phyloP scores from a whole-genome alignment of 2,113 vertebrate species.

The Amphiprion percula region DNA sequence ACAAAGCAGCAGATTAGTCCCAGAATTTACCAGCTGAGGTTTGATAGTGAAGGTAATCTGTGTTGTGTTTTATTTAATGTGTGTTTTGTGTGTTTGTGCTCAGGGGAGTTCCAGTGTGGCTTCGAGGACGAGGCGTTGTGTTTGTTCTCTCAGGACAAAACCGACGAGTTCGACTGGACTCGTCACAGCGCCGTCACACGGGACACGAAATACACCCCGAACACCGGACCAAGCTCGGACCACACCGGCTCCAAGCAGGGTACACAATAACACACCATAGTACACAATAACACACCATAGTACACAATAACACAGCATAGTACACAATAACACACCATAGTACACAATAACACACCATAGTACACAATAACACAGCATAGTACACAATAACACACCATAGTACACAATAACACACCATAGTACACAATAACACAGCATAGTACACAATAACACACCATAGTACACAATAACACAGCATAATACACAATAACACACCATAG shows the following conservation, averaged over 20 bases:
- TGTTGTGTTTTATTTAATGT: neutral
- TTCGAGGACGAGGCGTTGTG: conserved; percentile 94
- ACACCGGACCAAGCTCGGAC: conserved; percentile 94
- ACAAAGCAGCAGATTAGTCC: no score
- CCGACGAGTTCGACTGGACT: conserved; percentile 96
- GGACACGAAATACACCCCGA: conserved; percentile 95
- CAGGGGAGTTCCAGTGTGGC: conserved; percentile 79
- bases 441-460: no score
- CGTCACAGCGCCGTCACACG: conserved; percentile 94
- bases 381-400: no score
- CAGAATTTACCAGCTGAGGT: no score
- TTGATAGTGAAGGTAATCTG: neutral
- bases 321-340: no score
- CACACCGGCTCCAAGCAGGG: conserved; percentile 94
- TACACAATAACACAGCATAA: no score
- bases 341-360: no score
- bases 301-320: no score
- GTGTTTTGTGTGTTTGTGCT: conserved; percentile 49
- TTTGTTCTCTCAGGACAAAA: conserved; percentile 95
- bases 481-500: no score
- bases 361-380: no score
- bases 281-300: neutral
- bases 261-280: conserved; percentile 58
- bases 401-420: no score
- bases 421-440: no score